Percentiles rank a stretch among this genome's conserved stretches.
Conservation (phyloP, 2,888 invertebrate genomes). For the Latheticus oryzae region DNA sequence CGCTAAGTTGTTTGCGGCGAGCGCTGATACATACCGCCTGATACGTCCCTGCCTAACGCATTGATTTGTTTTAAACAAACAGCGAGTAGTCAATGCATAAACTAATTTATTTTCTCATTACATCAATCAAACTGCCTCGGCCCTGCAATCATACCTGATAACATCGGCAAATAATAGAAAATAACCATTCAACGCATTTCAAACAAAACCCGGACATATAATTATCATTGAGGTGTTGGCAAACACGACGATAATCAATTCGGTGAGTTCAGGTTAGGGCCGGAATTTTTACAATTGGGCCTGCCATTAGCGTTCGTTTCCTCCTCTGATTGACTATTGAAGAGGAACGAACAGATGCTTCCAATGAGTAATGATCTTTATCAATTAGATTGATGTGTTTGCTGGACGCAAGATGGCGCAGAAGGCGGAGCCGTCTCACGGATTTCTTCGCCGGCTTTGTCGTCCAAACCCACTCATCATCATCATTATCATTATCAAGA, state of each 20-base stretch:
- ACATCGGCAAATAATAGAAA: constrained; percentile 45
- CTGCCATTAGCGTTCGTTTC: constrained; percentile 42
- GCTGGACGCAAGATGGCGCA: constrained; percentile 58
- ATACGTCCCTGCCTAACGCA: constrained; percentile 9
- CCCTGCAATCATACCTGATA: constrained; percentile 41
- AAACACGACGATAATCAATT: constrained; percentile 39
- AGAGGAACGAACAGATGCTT: constrained; percentile 59
- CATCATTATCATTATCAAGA: constrained; percentile 27
- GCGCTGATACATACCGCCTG: constrained; percentile 3
- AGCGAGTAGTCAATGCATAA: constrained; percentile 18
- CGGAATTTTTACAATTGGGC: constrained; percentile 36
- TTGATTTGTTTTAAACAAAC: constrained; percentile 41
- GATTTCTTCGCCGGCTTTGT: constrained; percentile 25
- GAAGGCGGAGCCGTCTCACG: constrained; percentile 35
- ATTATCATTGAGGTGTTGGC: constrained; percentile 43
- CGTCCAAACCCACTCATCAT: constrained; percentile 30
- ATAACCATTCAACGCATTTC: constrained; percentile 41
- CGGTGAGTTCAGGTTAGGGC: constrained; percentile 23
- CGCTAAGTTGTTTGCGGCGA: constrained; percentile 43
- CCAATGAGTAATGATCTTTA: constrained; percentile 63
- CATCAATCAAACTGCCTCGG: constrained; percentile 35
- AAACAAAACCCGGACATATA: constrained; percentile 45
- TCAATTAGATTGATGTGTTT: constrained; percentile 61
- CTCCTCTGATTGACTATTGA: constrained; percentile 58
- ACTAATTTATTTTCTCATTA: constrained; percentile 41